Base-by-base conservation (phyloP, 2,888 invertebrate species). In the Calameuta filiformis region DNA sequence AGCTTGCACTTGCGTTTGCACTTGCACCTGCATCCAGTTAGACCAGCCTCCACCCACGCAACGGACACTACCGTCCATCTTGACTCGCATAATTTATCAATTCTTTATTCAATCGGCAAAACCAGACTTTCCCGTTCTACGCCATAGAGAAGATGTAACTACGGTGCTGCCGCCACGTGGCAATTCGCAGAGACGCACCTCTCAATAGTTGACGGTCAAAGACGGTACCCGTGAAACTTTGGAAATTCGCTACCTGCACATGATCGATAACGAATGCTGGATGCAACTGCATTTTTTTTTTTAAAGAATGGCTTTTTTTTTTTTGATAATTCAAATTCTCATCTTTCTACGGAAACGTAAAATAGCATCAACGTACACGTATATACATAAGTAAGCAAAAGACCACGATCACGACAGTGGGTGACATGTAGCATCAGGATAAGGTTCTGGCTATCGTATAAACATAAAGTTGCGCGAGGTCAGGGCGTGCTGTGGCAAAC, bases 341-440 rank as follows among this genome's bases (percentile, higher is more conserved):
- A 56, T 56, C 56, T 56, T 56, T 56, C 23, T 23, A 56, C 2
- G 56, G 56, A 56, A 23, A 56, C 56, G 23, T 56, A 23, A 56
- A 56, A 23, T 68, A 31, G 75, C 33, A 68, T 68, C 68, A n/a
- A 56, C 6, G 23, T 56, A 56, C 56, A 56, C 56, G 56, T 56
- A 56, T 9, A 9, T 56, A 56, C 23, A 56, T 56, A 23, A 56
- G 56, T 23, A 56, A 56, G 56, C 56, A 23, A 56, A 56, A 56
- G 23, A 23, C 56, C 56, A 56, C 56, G 56, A 56, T 56, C 56
- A 56, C 56, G 56, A 56, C 56, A 56, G 88, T 89, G 85, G 88
- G 85, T 88, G 89, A 89, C 89, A 85, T 88, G 87, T 88, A 86
- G 86, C 83, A 82, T 82, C 84, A 77, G 82, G 81, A 76, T 79